Evolutionary conservation across 1,140 invertebrate species (phyloP), one percentile per base, ranked within the genome.

Genomic region (Spodoptera litura): DNA sequence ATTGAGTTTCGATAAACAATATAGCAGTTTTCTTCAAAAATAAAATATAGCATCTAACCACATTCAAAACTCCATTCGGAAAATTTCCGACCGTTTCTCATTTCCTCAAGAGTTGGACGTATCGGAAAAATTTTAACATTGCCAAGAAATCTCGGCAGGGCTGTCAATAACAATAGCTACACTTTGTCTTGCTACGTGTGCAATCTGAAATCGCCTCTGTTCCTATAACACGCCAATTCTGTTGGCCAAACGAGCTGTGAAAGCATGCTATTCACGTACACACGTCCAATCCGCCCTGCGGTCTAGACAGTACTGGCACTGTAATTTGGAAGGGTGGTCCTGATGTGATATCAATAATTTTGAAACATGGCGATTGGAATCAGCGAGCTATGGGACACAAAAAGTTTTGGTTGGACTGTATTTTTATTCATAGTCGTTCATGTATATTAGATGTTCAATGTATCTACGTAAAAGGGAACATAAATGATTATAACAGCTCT

Each of bases 161-260:
- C 75, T 70, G 74, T 74, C 74, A 71, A 75, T 74, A 81, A 68
- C 78, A 81, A 78, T 81, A 58, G 81, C 73, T 72, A 72, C 66
- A 80, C 80, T 83, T 82, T 82, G 81, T 82, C 81, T 82, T 74
- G 66, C 44, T 80, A 81, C 83, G 80, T 80, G 80, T 77, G 71
- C 83, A 84, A 82, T 84, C 80, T 75, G 76, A 82, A 82, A 76
- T 81, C 72, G 76, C 55, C 64, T 79, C 76, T 74, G 68, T 79
- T 80, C 76, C 55, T 70, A 64, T 79, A 79, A 78, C 59, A 75
- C 66, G 76, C 72, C 82, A 79, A 84, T 81, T 82, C 79, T 83
- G 81, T 75, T 49, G 70, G 64, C 61, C 81, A 81, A 82, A 84
- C 81, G 83, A 84, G 77, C 78, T 82, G 79, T 70, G 72, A 73